phyloP scores from a whole-genome alignment of 2,113 vertebrate genomes.

The Sphaerodactylus townsendi region DNA sequence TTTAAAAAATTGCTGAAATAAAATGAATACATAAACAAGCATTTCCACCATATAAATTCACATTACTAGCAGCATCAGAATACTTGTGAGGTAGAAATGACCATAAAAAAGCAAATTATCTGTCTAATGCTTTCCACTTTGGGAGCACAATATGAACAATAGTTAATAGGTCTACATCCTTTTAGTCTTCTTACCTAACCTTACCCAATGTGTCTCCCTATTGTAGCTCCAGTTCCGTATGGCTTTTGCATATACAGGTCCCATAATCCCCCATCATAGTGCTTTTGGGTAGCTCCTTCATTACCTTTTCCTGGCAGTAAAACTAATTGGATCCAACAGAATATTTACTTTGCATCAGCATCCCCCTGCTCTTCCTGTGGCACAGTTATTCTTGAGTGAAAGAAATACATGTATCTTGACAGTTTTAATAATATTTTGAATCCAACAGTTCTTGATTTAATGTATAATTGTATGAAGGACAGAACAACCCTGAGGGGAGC shows the following conservation, averaged over 20 bases:
- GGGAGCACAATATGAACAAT: neutral
- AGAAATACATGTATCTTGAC: neutral
- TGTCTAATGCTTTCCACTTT: neutral
- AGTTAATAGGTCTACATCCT: neutral
- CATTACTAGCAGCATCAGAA: neutral
- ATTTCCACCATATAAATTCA: neutral
- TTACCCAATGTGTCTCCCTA: too few species aligned
- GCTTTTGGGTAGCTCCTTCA: too few species aligned
- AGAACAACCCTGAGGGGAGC: neutral
- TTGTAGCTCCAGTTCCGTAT: too few species aligned
- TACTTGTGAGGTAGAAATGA: neutral
- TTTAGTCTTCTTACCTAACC: neutral
- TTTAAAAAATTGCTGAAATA: too few species aligned
- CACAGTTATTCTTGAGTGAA: neutral
- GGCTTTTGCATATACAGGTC: too few species aligned
- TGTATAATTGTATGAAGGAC: neutral
- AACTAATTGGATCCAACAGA: too few species aligned
- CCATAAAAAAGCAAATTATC: neutral
- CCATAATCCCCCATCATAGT: too few species aligned
- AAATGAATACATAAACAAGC: neutral
- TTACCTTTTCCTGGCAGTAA: too few species aligned
- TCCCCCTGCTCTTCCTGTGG: neutral
- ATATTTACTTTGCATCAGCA: neutral
- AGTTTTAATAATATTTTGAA: constrained; percentile 23
- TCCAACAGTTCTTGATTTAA: constrained; percentile 1